These are phyloP conservation scores for Pituophis catenifer DNA, from an alignment of 2,113 vertebrate genomes.

Conservation along the genomic window DNA sequence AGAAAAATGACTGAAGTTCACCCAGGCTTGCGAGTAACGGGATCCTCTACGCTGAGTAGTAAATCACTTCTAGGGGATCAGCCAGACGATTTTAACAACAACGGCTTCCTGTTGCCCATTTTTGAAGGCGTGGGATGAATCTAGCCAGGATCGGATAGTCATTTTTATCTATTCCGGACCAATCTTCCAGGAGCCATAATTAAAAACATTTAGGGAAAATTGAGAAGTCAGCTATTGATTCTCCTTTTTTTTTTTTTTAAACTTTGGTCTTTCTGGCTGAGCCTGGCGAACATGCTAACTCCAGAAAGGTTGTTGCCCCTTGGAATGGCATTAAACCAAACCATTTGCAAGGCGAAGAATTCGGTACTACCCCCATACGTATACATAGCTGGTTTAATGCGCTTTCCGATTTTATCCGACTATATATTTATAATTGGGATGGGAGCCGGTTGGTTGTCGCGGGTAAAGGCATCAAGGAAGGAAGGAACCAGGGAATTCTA, in stretches of 20 bases:
- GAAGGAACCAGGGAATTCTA: not conserved
- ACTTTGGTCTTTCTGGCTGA: not conserved
- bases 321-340: not conserved
- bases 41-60: not conserved
- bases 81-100: not conserved
- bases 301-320: not conserved
- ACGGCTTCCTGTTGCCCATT: accelerated
- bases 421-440: not conserved
- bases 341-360: not conserved
- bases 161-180: not conserved
- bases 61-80: not conserved
- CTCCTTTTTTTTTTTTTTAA: not conserved
- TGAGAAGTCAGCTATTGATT: not conserved
- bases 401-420: not conserved
- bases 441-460: not conserved
- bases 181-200: not conserved
- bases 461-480: not conserved
- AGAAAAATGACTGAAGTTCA: not conserved
- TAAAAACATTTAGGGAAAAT: not conserved
- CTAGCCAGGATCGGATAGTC: not conserved
- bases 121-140: not conserved
- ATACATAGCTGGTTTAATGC: not conserved
- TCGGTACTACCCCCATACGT: not conserved
- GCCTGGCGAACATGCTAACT: not conserved
- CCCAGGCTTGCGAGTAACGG: not conserved